Conservation (phyloP, 2,888 invertebrate species). For the Acholoe squamosa region DNA sequence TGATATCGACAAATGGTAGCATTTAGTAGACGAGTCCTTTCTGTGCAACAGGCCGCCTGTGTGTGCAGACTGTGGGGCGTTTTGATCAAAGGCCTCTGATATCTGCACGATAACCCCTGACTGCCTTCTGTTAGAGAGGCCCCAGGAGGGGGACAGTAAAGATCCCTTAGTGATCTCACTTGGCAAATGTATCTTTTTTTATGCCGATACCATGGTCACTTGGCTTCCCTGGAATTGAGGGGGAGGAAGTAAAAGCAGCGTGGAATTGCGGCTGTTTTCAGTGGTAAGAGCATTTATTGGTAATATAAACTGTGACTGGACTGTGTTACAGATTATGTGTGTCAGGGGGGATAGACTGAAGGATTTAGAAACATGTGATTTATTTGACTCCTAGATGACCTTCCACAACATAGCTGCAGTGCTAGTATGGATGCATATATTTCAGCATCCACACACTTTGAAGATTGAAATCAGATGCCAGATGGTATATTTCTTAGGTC, state of each 20-base stretch:
- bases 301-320: not conserved
- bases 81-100: not conserved
- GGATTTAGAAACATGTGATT: no score
- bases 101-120: not conserved
- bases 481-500: no score
- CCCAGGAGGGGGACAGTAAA: not conserved
- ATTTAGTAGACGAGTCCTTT: no score
- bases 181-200: conserved; percentile 13
- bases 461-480: no score
- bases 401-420: no score
- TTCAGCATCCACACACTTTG: no score
- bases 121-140: not conserved
- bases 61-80: not conserved
- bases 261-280: not conserved
- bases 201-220: not conserved
- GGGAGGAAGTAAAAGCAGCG: not conserved
- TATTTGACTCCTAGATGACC: no score
- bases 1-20: no score
- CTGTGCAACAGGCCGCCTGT: no score
- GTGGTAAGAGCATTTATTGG: conserved; percentile 1
- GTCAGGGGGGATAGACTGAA: no score
- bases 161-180: not conserved
- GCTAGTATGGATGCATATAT: no score
- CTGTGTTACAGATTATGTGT: not conserved
- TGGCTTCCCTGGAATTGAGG: no score